These are phyloP conservation scores for Hippopotamus amphibius DNA, from an alignment of 2,113 vertebrate genomes.

Conservation along the genomic window DNA sequence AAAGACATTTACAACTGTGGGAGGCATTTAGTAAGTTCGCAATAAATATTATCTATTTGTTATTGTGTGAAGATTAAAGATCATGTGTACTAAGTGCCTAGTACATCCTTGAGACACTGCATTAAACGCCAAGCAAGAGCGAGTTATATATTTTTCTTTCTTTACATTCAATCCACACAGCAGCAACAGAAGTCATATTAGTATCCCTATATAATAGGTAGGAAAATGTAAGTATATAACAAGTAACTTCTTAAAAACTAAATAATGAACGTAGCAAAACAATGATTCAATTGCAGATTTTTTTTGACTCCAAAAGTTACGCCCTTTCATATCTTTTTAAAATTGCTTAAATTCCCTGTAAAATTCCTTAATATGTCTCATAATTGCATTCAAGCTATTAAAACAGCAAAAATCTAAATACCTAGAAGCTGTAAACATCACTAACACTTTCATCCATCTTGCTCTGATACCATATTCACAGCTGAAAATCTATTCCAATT, in stretches of 20 bases:
- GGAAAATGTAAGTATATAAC: not conserved
- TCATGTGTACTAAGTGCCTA: not conserved
- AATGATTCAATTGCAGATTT: not conserved
- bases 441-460: not conserved
- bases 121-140: not conserved
- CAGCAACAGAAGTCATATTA: not conserved
- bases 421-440: not conserved
- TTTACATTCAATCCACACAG: not conserved
- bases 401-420: not conserved
- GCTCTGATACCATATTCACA: not conserved
- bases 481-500: not conserved
- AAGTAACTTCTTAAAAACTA: not conserved
- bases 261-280: not conserved
- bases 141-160: not conserved
- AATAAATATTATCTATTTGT: constrained; percentile 15
- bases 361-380: not conserved
- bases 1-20: not conserved
- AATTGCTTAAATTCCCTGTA: not conserved
- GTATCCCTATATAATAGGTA: not conserved
- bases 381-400: not conserved
- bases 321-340: not conserved
- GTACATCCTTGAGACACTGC: not conserved
- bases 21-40: not conserved
- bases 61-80: constrained; percentile 6
- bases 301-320: not conserved